A percentile compares a stretch with the other conserved stretches of the same genome.
phyloP scores from a whole-genome alignment of 2,797 vertebrate genomes.

The Pangasius larnaudii region DNA sequence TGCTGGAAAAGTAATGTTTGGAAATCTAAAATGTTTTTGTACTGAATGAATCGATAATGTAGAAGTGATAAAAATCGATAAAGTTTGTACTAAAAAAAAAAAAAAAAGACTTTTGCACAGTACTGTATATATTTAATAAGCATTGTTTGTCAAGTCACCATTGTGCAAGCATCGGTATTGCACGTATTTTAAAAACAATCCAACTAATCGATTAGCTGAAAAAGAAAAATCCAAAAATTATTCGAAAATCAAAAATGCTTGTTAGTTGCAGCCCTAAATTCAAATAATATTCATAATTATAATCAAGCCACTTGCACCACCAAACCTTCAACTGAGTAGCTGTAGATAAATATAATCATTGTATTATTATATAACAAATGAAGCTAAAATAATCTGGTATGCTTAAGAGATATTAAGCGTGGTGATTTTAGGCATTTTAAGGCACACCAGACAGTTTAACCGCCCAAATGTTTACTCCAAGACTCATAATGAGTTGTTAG shows the following conservation, averaged over 20 bases:
- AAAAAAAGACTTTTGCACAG: no score
- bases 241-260: background rate
- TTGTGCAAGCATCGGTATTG: no score
- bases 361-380: background rate
- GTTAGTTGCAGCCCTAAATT: background rate
- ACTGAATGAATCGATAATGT: no score
- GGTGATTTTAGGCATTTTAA: background rate
- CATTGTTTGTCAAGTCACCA: no score
- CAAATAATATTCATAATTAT: background rate
- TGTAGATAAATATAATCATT: background rate
- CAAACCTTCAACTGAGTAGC: background rate
- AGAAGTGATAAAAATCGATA: no score
- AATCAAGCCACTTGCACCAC: background rate
- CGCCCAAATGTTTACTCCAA: background rate
- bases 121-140: no score
- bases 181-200: no score
- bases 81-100: no score
- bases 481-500: background rate
- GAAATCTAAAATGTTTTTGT: no score
- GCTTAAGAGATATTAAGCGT: background rate
- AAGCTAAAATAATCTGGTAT: background rate
- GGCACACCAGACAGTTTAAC: slow-evolving; percentile 6
- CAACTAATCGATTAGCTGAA: no score
- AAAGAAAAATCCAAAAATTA: background rate
- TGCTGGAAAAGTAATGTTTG: no score